Percentiles rank a stretch among this genome's conserved stretches.
Conservation (phyloP, 2,888 invertebrate genomes). For the Lasioglossum zephyrum region DNA sequence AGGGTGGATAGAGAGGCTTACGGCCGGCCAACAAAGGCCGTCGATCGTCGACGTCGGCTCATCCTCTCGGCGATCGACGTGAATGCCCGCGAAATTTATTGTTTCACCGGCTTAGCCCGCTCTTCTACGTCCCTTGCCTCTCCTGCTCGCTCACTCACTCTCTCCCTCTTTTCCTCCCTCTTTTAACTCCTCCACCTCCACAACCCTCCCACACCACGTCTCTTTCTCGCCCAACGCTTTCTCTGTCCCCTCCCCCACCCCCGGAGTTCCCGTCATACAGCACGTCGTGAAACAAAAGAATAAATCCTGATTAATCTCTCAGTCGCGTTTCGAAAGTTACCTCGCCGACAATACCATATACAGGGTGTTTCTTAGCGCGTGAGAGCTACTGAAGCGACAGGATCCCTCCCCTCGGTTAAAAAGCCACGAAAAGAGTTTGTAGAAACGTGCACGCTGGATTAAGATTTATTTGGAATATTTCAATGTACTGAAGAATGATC, state of each 20-base stretch:
- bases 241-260: constrained; percentile 23
- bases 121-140: constrained; percentile 60
- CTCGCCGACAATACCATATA: constrained; percentile 49
- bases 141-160: neutral
- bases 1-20: constrained; percentile 65
- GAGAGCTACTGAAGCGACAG: constrained; percentile 13
- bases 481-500: neutral
- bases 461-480: neutral
- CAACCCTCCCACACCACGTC: constrained; percentile 22
- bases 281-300: constrained; percentile 77
- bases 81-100: constrained; percentile 82
- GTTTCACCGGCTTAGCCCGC: constrained; percentile 81
- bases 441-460: neutral
- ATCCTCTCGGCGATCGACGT: constrained; percentile 79
- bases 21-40: constrained; percentile 77
- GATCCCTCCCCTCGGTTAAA: neutral
- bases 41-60: constrained; percentile 80
- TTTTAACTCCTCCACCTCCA: constrained; percentile 13
- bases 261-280: constrained; percentile 52
- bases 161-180: constrained; percentile 15
- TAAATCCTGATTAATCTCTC: constrained; percentile 83
- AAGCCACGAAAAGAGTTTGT: constrained; percentile 2
- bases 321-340: constrained; percentile 76
- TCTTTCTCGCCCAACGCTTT: constrained; percentile 28
- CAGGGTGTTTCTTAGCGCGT: constrained; percentile 40